These are phyloP conservation scores for Coremacera marginata DNA, from an alignment of 2,888 invertebrate genomes.

Conservation along the genomic window DNA sequence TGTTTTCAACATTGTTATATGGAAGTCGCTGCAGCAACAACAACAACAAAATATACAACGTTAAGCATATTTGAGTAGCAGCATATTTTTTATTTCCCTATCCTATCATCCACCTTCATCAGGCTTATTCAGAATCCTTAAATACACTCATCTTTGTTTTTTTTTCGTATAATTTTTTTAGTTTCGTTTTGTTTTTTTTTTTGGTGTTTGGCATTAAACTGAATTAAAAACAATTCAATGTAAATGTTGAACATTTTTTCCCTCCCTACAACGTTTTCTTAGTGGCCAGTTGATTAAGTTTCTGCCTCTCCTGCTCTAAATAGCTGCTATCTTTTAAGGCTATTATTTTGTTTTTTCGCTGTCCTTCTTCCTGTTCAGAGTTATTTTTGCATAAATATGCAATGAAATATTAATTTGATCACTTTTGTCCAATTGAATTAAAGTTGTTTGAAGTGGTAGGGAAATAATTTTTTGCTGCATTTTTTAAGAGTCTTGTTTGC, in stretches of 20 bases:
- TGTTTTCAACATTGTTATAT: not conserved
- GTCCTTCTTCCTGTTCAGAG: not conserved
- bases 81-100: not conserved
- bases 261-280: not conserved
- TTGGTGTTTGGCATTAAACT: not conserved
- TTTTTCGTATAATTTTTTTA: no score
- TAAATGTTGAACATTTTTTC: conserved; percentile 4
- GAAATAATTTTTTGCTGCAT: no score
- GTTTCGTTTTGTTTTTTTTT: not conserved
- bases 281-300: conserved; percentile 18
- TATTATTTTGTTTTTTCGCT: not conserved
- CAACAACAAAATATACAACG: not conserved
- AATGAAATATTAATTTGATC: conserved; percentile 7
- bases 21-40: not conserved
- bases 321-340: not conserved
- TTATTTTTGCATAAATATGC: not conserved
- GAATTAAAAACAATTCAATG: conserved; percentile 13
- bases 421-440: conserved; percentile 7
- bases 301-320: not conserved
- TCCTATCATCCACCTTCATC: not conserved
- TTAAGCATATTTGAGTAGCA: conserved; percentile 11
- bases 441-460: not conserved
- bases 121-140: not conserved
- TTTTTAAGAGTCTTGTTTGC: no score
- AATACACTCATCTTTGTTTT: not conserved